These are phyloP conservation scores for Buteo buteo DNA, from an alignment of 2,113 vertebrate species.

Conservation along the genomic window DNA sequence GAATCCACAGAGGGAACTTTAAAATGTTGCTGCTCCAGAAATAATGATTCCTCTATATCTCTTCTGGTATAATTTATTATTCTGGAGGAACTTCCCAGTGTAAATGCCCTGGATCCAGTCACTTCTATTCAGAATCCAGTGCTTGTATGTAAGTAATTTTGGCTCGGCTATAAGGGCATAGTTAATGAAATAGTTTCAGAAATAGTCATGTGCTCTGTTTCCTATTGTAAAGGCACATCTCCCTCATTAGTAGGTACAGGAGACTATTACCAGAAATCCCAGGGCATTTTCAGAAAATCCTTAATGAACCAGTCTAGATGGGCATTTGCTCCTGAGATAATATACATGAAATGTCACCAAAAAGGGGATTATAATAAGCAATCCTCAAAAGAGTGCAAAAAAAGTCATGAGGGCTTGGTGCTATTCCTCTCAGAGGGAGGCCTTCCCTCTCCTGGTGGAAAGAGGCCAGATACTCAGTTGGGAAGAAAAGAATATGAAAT, in stretches of 20 bases:
- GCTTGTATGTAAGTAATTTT: not conserved
- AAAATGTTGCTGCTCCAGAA: not conserved
- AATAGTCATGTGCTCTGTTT: not conserved
- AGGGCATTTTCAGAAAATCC: not conserved
- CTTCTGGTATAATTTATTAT: not conserved
- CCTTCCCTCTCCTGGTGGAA: constrained; percentile 38
- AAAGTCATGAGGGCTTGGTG: not conserved
- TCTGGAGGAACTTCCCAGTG: not conserved
- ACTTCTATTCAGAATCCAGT: not conserved
- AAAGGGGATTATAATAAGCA: not conserved
- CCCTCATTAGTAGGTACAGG: not conserved
- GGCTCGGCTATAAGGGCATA: not conserved
- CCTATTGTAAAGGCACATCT: not conserved
- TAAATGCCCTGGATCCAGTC: not conserved
- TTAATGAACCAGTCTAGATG: not conserved
- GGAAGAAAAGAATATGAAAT: constrained; percentile 60
- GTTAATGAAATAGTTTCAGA: not conserved
- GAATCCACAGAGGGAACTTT: not conserved
- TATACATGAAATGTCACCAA: not conserved
- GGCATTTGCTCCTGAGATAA: not conserved
- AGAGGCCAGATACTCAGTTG: constrained; percentile 21
- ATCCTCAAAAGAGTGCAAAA: not conserved
- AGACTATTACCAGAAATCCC: not conserved
- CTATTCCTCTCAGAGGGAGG: constrained; percentile 47
- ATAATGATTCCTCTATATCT: not conserved